Conservation (phyloP, 2,888 invertebrate genomes). For the Heliconius cydno region DNA sequence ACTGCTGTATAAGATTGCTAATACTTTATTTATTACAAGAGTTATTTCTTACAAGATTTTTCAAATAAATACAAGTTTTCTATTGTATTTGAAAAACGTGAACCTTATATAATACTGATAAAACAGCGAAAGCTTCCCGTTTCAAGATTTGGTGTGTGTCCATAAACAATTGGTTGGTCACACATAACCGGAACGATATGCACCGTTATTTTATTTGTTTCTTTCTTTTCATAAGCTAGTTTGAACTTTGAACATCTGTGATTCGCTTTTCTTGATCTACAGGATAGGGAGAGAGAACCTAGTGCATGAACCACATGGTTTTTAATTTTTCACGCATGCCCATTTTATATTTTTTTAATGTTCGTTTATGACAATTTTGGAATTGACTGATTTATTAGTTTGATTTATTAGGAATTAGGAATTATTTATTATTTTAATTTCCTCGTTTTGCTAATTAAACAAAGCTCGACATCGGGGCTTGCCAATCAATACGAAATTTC, state of each 20-base stretch:
- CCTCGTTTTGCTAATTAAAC: too few species aligned
- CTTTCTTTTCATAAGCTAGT: neutral
- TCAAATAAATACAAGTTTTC: neutral
- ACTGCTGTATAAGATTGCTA: neutral
- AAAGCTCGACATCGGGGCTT: too few species aligned
- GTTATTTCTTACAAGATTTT: neutral
- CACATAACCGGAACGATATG: conserved; percentile 52
- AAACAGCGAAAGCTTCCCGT: neutral
- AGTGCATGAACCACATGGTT: neutral
- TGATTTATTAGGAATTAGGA: too few species aligned
- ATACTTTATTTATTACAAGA: neutral
- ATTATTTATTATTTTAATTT: too few species aligned
- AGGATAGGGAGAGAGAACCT: neutral
- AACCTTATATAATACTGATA: neutral
- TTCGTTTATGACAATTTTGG: too few species aligned
- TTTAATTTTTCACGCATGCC: neutral
- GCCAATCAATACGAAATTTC: too few species aligned
- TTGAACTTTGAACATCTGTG: neutral
- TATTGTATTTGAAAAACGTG: neutral
- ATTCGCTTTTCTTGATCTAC: neutral
- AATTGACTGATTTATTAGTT: too few species aligned
- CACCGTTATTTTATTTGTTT: conserved; percentile 37
- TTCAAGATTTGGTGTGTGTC: conserved; percentile 40
- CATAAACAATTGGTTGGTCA: conserved; percentile 54
- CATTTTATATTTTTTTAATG: neutral